Base-by-base conservation (phyloP, 2,888 invertebrate genomes). In the Microchrysa polita region DNA sequence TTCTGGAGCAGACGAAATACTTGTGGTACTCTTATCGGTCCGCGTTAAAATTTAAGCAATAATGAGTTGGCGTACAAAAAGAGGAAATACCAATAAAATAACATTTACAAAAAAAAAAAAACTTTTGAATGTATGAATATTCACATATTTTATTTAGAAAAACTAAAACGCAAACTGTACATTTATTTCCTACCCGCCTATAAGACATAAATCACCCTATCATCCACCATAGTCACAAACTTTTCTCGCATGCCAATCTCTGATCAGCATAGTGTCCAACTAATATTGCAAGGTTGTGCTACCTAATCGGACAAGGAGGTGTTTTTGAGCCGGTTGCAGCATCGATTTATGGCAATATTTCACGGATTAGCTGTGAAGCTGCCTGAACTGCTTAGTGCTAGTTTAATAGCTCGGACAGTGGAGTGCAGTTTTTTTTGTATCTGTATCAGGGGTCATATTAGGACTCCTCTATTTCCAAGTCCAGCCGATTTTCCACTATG, bases 141-240 rank as follows among this genome's bases (percentile, higher is more conserved):
- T n/a, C n/a, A n/a, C n/a, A n/a, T n/a, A n/a, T n/a, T n/a, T n/a
- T n/a, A n/a, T n/a, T n/a, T n/a, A n/a, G n/a, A n/a, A n/a, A n/a
- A n/a, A n/a, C n/a, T n/a, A n/a, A n/a, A 34, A 34, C 7, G 7
- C 27, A 34, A 34, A 5, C 27, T 34, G 27, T n/a, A n/a, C 27
- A 34, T 34, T 34, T 7, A 34, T 34, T 34, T 34, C 27, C 27
- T 34, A 34, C 27, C 7, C 27, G 27, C 7, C 7, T 34, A 2
- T 34, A 7, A 34, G 23, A 40, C 61, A 61, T 61, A 61, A 61
- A 61, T 61, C 61, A 61, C 61, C 61, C 40, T 34, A 16, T 61
- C 40, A 40, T 61, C 61, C 61, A 61, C 1, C 40, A 40, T 40
- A 61, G 61, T 61, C 61, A 61, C 61, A 23, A n/a, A 1, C 61